Conservation (phyloP, 2,113 vertebrate species). For the Phyllostomus discolor region DNA sequence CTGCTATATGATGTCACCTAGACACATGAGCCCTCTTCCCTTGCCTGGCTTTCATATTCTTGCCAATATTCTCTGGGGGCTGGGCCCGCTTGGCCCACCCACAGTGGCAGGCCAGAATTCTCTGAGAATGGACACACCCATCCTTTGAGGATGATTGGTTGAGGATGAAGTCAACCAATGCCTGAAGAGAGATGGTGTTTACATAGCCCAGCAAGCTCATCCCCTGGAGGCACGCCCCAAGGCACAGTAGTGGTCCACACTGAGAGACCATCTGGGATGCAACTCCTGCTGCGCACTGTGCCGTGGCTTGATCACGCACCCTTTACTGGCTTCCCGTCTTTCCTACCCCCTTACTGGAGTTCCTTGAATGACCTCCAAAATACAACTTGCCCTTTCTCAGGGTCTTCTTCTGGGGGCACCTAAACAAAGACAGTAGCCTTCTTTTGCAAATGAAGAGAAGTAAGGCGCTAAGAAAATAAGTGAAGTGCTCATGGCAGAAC, state of each 20-base stretch:
- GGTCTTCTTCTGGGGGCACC: neutral
- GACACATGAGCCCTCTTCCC: neutral
- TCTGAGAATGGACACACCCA: neutral
- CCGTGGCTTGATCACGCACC: neutral
- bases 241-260: too few species aligned
- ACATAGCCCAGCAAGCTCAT: neutral
- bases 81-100: neutral
- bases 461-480: neutral
- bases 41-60: neutral
- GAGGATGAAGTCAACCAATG: too few species aligned
- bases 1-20: neutral
- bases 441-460: neutral
- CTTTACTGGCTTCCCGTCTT: neutral
- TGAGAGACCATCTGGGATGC: neutral
- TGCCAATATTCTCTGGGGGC: neutral
- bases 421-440: neutral
- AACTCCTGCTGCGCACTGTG: neutral
- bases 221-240: neutral
- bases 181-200: neutral
- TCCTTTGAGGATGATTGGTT: too few species aligned
- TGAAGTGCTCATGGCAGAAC: neutral
- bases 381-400: neutral
- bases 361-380: neutral
- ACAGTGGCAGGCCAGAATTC: neutral
- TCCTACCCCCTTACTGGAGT: too few species aligned